These are phyloP conservation scores for Epinephelus moara DNA, from an alignment of 2,113 vertebrate genomes.

Conservation along the genomic window DNA sequence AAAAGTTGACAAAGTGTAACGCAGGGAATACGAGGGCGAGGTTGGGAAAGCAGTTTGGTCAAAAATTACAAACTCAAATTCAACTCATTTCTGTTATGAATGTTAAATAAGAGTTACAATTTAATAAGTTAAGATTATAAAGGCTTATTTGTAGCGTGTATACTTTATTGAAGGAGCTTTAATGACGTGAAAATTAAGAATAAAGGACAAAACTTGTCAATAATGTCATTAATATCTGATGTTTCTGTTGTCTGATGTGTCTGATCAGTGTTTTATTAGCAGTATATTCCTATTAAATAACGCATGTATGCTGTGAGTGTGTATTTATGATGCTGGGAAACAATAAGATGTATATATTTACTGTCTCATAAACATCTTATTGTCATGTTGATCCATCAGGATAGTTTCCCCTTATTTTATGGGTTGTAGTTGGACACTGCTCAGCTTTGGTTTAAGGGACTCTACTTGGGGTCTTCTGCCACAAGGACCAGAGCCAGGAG, in stretches of 20 bases:
- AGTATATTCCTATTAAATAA: not conserved
- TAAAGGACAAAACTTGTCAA: not conserved
- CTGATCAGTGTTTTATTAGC: not conserved
- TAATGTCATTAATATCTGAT: not conserved
- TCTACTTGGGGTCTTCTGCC: not conserved
- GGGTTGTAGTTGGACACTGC: too few relatives aligned
- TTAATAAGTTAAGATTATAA: too few relatives aligned
- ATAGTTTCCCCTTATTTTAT: not conserved
- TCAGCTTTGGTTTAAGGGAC: not conserved
- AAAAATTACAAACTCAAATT: not conserved
- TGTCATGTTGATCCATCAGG: not conserved
- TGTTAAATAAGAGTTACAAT: not conserved
- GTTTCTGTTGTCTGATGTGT: not conserved
- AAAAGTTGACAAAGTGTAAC: conserved; percentile 37
- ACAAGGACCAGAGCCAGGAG: accelerated
- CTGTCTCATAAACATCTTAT: not conserved
- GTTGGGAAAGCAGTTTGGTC: not conserved
- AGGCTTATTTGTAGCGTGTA: not conserved
- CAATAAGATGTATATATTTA: too few relatives aligned
- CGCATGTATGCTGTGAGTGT: not conserved
- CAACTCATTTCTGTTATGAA: not conserved
- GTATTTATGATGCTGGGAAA: not conserved
- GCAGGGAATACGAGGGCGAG: not conserved
- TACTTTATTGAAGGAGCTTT: not conserved
- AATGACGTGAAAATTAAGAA: not conserved